Conservation (phyloP, 2,113 vertebrate genomes). For the Sapayoa aenigma region DNA sequence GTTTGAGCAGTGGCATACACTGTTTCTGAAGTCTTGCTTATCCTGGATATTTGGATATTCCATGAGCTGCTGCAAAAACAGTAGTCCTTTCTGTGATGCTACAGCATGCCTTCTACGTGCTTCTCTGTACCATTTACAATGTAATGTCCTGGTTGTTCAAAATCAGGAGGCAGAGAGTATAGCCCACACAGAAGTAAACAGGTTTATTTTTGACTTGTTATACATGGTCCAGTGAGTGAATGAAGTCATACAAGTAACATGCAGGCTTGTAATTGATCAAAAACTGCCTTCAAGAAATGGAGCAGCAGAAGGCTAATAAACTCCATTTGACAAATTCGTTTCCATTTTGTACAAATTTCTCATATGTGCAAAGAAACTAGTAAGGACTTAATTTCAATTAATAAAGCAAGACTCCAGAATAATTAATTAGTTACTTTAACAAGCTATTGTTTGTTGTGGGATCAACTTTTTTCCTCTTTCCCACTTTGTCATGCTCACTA, state of each 20-base stretch:
- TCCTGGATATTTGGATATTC: not conserved
- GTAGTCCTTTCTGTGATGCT: not conserved
- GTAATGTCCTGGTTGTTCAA: not conserved
- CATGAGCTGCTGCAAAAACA: not conserved
- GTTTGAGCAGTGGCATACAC: not conserved
- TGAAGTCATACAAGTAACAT: not conserved
- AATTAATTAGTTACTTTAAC: not conserved
- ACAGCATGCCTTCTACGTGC: not conserved
- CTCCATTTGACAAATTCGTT: not conserved
- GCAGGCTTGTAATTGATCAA: not conserved
- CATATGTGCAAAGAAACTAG: not conserved
- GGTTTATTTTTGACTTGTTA: not conserved
- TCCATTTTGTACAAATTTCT: not conserved
- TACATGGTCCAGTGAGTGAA: not conserved
- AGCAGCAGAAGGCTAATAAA: not conserved
- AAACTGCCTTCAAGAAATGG: not conserved
- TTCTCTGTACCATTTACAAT: not conserved
- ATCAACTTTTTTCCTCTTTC: not conserved
- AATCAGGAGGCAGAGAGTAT: not conserved
- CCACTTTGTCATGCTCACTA: not conserved
- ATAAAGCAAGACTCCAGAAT: not conserved
- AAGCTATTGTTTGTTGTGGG: not conserved
- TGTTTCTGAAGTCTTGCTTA: not conserved
- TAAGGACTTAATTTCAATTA: not conserved
- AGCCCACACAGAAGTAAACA: not conserved